Percentiles rank a stretch among this genome's conserved stretches.
phyloP scores from a whole-genome alignment of 2,888 invertebrate species.

The Dastarcus helophoroides region DNA sequence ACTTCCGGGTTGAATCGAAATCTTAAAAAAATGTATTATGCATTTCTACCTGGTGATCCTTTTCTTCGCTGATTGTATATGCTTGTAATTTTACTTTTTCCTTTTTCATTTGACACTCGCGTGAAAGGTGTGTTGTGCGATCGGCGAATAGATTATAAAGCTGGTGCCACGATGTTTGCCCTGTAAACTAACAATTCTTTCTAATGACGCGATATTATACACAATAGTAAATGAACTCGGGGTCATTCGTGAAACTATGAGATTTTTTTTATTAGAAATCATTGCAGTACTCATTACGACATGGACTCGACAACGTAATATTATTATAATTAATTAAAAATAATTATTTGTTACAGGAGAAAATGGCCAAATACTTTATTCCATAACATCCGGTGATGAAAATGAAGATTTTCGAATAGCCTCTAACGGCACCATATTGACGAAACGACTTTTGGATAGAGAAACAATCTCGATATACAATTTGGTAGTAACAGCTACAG shows the following conservation, averaged over 20 bases:
- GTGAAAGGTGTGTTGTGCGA: conserved; percentile 13
- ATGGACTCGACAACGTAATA: too few relatives aligned
- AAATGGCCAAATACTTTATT: conserved; percentile 75
- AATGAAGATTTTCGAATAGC: conserved; percentile 67
- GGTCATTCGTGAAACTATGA: conserved; percentile 16
- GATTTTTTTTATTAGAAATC: conserved; percentile 3
- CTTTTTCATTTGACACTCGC: too few relatives aligned
- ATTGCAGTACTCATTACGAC: too few relatives aligned
- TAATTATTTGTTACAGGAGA: conserved; percentile 55
- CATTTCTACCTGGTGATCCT: too few relatives aligned
- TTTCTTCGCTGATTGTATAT: too few relatives aligned
- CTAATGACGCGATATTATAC: conserved; percentile 27
- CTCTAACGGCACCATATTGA: conserved; percentile 74
- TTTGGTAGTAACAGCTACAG: conserved; percentile 74
- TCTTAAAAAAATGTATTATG: too few relatives aligned
- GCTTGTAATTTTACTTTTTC: too few relatives aligned
- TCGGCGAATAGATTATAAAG: conserved; percentile 26
- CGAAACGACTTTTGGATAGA: conserved; percentile 64
- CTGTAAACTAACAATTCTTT: conserved; percentile 25
- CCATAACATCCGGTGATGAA: conserved; percentile 73
- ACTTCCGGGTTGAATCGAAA: too few relatives aligned
- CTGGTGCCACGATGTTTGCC: conserved; percentile 20
- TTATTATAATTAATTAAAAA: too few relatives aligned
- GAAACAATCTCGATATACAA: conserved; percentile 74
- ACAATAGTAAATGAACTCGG: conserved; percentile 24